Base-by-base conservation (phyloP, 2,113 vertebrate species). In the Muntiacus reevesi region DNA sequence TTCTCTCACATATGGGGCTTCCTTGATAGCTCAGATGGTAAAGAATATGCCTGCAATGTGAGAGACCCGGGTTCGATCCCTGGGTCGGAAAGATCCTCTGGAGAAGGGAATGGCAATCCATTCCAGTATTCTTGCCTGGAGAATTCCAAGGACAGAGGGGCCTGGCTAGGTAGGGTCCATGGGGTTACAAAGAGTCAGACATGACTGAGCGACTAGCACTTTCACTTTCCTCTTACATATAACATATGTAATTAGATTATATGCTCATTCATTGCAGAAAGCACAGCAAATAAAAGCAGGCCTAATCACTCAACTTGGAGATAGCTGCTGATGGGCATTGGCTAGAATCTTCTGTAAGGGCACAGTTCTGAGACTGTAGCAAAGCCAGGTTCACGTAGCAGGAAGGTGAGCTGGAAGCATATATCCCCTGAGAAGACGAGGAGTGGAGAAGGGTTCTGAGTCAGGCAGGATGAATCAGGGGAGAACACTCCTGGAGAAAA, bases 131-230 rank as follows among this genome's bases (percentile, higher is more conserved):
- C 67, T 71, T 40, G 19, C 67, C 10, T 71, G 5, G 67, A 40
- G n/a, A 71, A 40, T 23, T 71, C n/a, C n/a, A 21, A 71, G 67
- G 67, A 71, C 67, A 71, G n/a, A 71, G 19, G 19, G n/a, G 19
- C 67, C 67, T 71, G n/a, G 19, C 11, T 10, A 40, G 19, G 19
- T 71, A 40, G 4, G 40, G n/a, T 71, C 19, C 19, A 23, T 71
- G 64, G 19, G 9, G n/a, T 71, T 71, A n/a, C n/a, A 40, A 71
- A 71, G 67, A 71, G n/a, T 71, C 5, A 71, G 67, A 40, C 19
- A 23, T 5, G 19, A 71, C 67, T 71, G 67, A 71, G 19, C 0
- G 0, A 71, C 10, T 3, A 23, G 5, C 10, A 6, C 67, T 40
- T 71, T 71, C 19, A 40, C 19, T 71, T 71, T 52, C 7, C 43